Conservation (phyloP, 1,140 invertebrate species). For the Adoxophyes honmai region DNA sequence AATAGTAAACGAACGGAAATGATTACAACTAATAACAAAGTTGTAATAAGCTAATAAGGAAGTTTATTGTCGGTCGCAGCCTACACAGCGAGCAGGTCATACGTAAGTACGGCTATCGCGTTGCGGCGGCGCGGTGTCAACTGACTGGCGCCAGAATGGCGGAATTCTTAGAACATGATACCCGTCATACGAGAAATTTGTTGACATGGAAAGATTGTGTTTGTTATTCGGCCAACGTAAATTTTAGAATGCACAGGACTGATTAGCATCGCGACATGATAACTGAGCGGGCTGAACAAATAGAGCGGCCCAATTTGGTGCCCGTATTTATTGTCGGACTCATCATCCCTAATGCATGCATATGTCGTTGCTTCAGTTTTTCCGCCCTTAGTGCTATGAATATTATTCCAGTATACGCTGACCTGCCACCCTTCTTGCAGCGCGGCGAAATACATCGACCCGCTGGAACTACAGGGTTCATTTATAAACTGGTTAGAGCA, state of each 20-base stretch:
- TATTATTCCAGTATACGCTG: conserved; percentile 43
- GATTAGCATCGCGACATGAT: conserved; percentile 10
- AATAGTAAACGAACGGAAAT: too few relatives aligned
- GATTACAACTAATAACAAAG: too few relatives aligned
- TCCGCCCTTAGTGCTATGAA: conserved; percentile 59
- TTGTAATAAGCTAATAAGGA: too few relatives aligned
- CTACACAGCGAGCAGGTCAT: not conserved
- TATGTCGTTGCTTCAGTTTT: conserved; percentile 69
- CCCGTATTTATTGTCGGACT: conserved; percentile 45
- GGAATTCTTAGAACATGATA: conserved; percentile 45
- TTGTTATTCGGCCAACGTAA: conserved; percentile 10
- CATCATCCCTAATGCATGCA: conserved; percentile 73
- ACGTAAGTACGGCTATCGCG: not conserved
- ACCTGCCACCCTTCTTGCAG: conserved; percentile 18
- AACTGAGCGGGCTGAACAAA: conserved; percentile 38
- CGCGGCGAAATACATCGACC: not conserved
- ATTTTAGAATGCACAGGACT: not conserved
- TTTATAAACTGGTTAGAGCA: conserved; percentile 41
- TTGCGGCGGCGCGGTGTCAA: conserved; percentile 33
- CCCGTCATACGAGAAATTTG: conserved; percentile 28
- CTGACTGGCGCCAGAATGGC: conserved; percentile 50
- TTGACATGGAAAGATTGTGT: conserved; percentile 12
- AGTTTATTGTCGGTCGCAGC: not conserved
- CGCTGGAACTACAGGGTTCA: conserved; percentile 28
- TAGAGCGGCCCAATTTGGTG: conserved; percentile 52